A percentile compares a stretch with the other conserved stretches of the same genome.
Conservation (phyloP, 2,888 invertebrate species). For the Pycnomerus fuliginosus region DNA sequence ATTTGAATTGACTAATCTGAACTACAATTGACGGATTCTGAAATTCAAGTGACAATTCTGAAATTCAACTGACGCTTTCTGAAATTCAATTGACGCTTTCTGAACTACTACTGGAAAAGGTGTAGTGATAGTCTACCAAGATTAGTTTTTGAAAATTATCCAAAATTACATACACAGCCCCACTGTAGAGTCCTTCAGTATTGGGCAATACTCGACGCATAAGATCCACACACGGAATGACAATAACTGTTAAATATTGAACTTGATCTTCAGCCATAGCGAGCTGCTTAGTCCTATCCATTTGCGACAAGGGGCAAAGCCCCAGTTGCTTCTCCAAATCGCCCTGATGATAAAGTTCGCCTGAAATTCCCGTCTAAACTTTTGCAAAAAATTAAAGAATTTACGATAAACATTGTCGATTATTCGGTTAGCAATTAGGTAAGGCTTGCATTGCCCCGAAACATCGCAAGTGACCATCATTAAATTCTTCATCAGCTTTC, state of each 20-base stretch:
- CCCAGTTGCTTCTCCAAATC: slow-evolving; percentile 62
- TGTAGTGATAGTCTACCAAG: too few relatives aligned
- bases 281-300: slow-evolving; percentile 60
- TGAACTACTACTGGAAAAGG: too few relatives aligned
- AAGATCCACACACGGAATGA: slow-evolving; percentile 59
- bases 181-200: slow-evolving; percentile 54
- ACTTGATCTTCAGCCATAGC: slow-evolving; percentile 65
- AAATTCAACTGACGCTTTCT: too few relatives aligned
- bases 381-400: slow-evolving; percentile 37
- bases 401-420: slow-evolving; percentile 48
- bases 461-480: slow-evolving; percentile 62
- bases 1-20: too few relatives aligned
- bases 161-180: slow-evolving; percentile 56
- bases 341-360: slow-evolving; percentile 10
- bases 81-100: too few relatives aligned
- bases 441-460: slow-evolving; percentile 61
- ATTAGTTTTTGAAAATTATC: too few relatives aligned
- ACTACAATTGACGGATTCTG: too few relatives aligned
- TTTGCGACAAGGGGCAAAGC: slow-evolving; percentile 61
- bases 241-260: slow-evolving; percentile 61
- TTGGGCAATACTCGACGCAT: slow-evolving; percentile 58
- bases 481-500: slow-evolving; percentile 59
- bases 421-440: slow-evolving; percentile 56
- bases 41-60: too few relatives aligned
- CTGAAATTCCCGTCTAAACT: background rate